Conservation (phyloP, 2,888 invertebrate species). For the Agonum fuliginosum region DNA sequence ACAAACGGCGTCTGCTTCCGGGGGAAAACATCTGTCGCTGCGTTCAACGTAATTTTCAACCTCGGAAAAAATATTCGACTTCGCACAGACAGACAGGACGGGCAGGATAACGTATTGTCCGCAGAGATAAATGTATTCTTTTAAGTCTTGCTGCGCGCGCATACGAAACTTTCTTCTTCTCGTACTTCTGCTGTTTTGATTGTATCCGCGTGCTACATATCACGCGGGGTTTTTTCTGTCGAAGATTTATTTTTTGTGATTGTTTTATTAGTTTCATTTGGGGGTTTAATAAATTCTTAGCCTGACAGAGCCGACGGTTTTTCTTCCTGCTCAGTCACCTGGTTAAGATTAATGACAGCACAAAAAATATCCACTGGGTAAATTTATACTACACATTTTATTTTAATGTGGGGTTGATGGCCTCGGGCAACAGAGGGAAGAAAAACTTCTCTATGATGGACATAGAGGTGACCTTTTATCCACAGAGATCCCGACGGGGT, state of each 20-base stretch:
- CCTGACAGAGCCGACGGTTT: constrained; percentile 9
- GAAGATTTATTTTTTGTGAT: constrained; percentile 43
- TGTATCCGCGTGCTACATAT: constrained; percentile 20
- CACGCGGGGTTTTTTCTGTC: constrained; percentile 25
- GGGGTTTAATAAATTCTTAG: constrained; percentile 30
- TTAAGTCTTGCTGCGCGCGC: constrained; percentile 47
- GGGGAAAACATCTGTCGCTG: constrained; percentile 51
- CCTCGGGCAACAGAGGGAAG: too few relatives aligned
- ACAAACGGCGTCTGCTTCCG: background rate
- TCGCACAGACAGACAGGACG: constrained; percentile 55
- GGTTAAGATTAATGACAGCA: constrained; percentile 30
- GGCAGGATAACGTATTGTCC: constrained; percentile 59
- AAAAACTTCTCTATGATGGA: too few relatives aligned
- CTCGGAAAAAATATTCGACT: constrained; percentile 58
- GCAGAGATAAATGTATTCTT: constrained; percentile 60
- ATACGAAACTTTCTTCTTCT: constrained; percentile 32
- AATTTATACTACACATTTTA: background rate
- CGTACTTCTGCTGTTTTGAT: constrained; percentile 42
- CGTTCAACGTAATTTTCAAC: constrained; percentile 57
- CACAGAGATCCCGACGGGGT: too few relatives aligned
- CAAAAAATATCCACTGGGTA: background rate
- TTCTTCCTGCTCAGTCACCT: constrained; percentile 7
- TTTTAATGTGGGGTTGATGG: too few relatives aligned
- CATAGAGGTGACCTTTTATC: too few relatives aligned
- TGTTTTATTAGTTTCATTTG: constrained; percentile 46